phyloP scores from a whole-genome alignment of 2,113 vertebrate species.

The Eptatretus burgeri region DNA sequence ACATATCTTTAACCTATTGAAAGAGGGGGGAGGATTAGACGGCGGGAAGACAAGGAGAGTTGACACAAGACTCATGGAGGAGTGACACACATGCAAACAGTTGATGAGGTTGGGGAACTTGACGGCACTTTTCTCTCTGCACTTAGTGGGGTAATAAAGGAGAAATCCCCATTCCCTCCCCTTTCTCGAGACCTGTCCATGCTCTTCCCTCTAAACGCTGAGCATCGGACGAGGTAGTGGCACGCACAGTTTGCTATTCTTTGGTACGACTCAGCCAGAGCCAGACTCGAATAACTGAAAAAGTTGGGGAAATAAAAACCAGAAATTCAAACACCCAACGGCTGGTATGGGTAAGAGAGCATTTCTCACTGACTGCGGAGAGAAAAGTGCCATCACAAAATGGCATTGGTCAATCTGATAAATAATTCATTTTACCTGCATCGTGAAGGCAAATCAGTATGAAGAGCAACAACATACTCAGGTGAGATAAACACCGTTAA shows the following conservation, averaged over 20 bases:
- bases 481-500: not conserved
- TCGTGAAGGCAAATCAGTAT: not conserved
- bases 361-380: too few relatives aligned
- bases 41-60: not conserved
- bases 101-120: not conserved
- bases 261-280: too few relatives aligned
- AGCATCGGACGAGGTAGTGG: too few relatives aligned
- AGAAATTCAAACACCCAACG: not conserved
- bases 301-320: not conserved
- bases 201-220: not conserved
- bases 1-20: not conserved
- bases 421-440: not conserved
- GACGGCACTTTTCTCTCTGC: not conserved
- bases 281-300: too few relatives aligned
- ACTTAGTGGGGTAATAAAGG: not conserved
- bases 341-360: too few relatives aligned
- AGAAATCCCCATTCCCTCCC: not conserved
- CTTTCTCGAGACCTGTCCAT: not conserved
- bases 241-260: too few relatives aligned
- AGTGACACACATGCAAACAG: not conserved
- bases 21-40: not conserved
- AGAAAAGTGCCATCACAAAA: not conserved
- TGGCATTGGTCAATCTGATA: not conserved
- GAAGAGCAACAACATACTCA: too few relatives aligned
- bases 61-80: not conserved